phyloP scores from a whole-genome alignment of 2,888 invertebrate species.

The Priapulus caudatus region DNA sequence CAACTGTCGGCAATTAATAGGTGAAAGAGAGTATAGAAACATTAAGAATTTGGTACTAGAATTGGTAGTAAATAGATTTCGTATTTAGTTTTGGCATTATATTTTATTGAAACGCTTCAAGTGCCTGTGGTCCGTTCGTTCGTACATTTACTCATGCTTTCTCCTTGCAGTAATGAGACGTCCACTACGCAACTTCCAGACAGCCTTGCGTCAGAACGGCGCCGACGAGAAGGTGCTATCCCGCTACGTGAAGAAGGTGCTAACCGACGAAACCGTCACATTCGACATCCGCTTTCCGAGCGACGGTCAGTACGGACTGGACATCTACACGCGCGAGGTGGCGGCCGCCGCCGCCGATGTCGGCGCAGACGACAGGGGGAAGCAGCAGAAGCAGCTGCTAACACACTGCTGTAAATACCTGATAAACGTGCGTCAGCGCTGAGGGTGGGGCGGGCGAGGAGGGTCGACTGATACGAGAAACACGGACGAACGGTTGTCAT shows the following conservation, averaged over 20 bases:
- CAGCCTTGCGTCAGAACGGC: constrained; percentile 88
- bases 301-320: constrained; percentile 91
- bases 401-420: constrained; percentile 99
- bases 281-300: constrained; percentile 75
- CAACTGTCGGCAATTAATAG: too few species aligned
- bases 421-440: constrained; percentile 59
- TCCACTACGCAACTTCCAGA: constrained; percentile 89
- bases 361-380: constrained; percentile 32
- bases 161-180: too few species aligned
- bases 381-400: constrained; percentile 68
- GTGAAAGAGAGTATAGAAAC: too few species aligned
- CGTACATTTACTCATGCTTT: too few species aligned
- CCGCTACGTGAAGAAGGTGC: constrained; percentile 69
- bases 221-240: constrained; percentile 83
- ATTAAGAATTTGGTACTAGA: too few species aligned
- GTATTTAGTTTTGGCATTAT: too few species aligned
- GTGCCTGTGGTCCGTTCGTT: too few species aligned
- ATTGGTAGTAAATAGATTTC: too few species aligned
- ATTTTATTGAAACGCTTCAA: too few species aligned
- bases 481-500: too few species aligned
- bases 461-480: too few species aligned
- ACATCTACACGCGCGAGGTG: constrained; percentile 85
- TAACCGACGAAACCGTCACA: constrained; percentile 64
- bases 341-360: constrained; percentile 37
- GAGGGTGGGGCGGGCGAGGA: too few species aligned